Evolutionary conservation across 2,797 vertebrate species (phyloP), one percentile per base, ranked within the genome.

Genomic region (Carapus acus): DNA sequence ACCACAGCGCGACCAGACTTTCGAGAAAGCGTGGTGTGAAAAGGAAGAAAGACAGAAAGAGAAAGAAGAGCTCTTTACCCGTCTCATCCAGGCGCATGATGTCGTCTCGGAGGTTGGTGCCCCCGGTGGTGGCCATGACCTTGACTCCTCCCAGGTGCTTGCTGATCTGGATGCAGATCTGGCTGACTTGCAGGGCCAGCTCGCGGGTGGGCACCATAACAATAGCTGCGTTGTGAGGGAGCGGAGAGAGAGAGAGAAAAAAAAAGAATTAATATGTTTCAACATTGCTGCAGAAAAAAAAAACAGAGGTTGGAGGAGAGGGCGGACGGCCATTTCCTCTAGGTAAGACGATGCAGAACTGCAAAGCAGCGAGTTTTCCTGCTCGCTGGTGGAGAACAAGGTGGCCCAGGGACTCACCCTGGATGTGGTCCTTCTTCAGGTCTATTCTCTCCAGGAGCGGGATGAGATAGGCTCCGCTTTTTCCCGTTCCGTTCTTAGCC

Each of bases 381-480:
- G n/a, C n/a, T n/a, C n/a, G n/a, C n/a, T n/a, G n/a, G n/a, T n/a
- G n/a, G n/a, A n/a, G n/a, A n/a, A n/a, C n/a, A n/a, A n/a, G n/a
- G n/a, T n/a, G n/a, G n/a, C n/a, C n/a, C n/a, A 12, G 18, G 1
- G 9, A 21, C 80, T 77, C 71, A 91, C 89, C 88, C 72, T 91
- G 89, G 56, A 90, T 88, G 67, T 86, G 71, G 74, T 89, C 86
- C 60, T 89, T 90, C 59, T 90, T 90, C 61, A 90, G 82, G 78
- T 91, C 89, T 73, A 91, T 89, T 65, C 89, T 86, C 77, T 91
- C 89, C 76, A 91, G 75, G 63, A 91, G 79, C 2, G 89, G 89
- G 60, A 91, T 91, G 38, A 91, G 84, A 77, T 91, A 91, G 3
- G 89, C 89, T 20, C 89, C 89, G 58, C 89, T 91, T 59, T 91